Evolutionary conservation across 2,888 invertebrate species (phyloP).

Genomic region (Caenorhabditis sinica): DNA sequence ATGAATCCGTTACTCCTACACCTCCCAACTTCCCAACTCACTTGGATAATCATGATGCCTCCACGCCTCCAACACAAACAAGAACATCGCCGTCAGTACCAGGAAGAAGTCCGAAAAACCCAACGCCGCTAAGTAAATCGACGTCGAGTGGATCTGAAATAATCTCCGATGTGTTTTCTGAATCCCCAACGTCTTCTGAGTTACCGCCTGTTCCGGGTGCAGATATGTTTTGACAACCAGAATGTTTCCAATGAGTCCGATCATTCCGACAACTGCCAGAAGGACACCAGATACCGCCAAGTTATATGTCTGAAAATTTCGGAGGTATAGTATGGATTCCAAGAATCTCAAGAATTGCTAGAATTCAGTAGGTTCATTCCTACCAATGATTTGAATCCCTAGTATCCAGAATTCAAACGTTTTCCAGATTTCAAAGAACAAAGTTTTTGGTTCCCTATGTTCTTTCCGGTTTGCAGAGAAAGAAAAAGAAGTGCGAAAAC

Average conservation of each 20-base stretch:
- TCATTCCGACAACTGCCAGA: conserved; percentile 78
- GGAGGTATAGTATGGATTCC: neutral
- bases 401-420: too few species aligned
- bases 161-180: too few species aligned
- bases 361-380: neutral
- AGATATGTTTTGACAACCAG: conserved; percentile 81
- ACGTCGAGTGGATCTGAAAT: conserved; percentile 78
- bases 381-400: too few species aligned
- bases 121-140: conserved; percentile 81
- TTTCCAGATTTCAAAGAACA: neutral
- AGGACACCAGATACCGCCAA: conserved; percentile 81
- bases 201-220: conserved; percentile 66
- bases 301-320: conserved; percentile 79
- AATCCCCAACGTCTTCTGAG: neutral
- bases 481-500: neutral
- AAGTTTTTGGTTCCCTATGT: neutral
- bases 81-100: conserved; percentile 82
- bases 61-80: conserved; percentile 83
- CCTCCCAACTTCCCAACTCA: conserved; percentile 32
- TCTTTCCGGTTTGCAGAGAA: neutral
- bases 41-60: conserved; percentile 81
- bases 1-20: neutral
- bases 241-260: conserved; percentile 80
- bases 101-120: conserved; percentile 81
- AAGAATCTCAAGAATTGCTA: neutral